phyloP scores from a whole-genome alignment of 2,888 invertebrate species.

The Stenchaetothrips biformis region DNA sequence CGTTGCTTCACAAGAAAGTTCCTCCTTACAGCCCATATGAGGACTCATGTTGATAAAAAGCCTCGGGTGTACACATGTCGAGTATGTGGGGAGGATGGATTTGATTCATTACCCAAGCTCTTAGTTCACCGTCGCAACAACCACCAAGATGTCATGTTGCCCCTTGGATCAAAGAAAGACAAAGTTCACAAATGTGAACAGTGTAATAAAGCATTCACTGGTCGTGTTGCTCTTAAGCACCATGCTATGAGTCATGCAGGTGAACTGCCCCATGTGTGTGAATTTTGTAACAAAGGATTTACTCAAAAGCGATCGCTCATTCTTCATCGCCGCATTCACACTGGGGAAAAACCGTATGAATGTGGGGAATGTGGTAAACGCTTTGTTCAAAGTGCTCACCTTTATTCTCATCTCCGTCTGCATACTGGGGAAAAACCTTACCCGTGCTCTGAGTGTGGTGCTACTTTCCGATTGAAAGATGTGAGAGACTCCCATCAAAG shows the following conservation, averaged over 20 bases:
- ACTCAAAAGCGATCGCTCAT: conserved; percentile 2
- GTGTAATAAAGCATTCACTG: background rate
- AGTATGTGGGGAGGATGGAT: conserved; percentile 26
- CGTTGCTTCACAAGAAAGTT: conserved; percentile 9
- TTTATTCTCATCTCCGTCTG: background rate
- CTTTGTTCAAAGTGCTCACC: conserved; percentile 26
- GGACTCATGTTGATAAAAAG: conserved; percentile 19
- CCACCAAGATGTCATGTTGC: conserved; percentile 10
- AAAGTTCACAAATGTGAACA: conserved; percentile 15
- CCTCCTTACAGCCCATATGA: conserved; percentile 11
- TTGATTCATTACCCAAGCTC: background rate
- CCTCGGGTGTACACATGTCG: background rate
- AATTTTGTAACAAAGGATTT: conserved; percentile 23
- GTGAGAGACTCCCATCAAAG: conserved; percentile 3
- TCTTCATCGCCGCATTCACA: conserved; percentile 19
- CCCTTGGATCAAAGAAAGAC: background rate
- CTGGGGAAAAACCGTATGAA: conserved; percentile 24
- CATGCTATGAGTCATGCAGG: background rate
- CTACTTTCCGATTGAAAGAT: conserved; percentile 10
- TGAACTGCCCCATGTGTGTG: background rate
- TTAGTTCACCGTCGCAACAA: background rate
- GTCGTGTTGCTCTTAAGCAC: background rate
- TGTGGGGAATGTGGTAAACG: conserved; percentile 13
- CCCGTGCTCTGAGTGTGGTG: conserved; percentile 3
- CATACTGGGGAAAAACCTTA: conserved; percentile 1